phyloP scores from a whole-genome alignment of 2,113 vertebrate species.

The Balaenoptera acutorostrata region DNA sequence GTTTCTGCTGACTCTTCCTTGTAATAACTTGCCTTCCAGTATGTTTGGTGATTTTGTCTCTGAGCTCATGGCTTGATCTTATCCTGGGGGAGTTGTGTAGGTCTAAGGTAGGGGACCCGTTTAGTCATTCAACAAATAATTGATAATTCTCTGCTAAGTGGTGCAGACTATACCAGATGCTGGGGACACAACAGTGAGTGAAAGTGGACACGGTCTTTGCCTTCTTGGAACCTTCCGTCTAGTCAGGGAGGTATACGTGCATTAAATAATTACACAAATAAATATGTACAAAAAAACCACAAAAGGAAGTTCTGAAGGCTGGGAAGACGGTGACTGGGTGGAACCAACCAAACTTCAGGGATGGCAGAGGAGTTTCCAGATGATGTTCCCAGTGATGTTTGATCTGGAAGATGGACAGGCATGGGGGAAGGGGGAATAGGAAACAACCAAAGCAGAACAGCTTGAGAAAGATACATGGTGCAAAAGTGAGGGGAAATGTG shows the following conservation, averaged over 20 bases:
- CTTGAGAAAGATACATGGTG: not conserved
- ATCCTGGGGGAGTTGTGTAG: not conserved
- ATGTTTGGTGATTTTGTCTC: not conserved
- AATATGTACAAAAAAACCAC: not conserved
- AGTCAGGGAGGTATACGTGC: not conserved
- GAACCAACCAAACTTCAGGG: not conserved
- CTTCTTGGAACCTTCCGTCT: not conserved
- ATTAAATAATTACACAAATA: not conserved
- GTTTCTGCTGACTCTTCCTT: not conserved
- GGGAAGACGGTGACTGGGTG: not conserved
- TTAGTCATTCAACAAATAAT: conserved; percentile 3
- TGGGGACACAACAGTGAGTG: not conserved
- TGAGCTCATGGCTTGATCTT: not conserved
- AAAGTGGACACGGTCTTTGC: not conserved
- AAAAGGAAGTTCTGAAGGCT: not conserved
- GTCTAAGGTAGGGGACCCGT: not conserved
- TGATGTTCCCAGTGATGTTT: not conserved
- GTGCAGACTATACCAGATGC: not conserved
- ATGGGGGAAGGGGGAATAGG: not conserved
- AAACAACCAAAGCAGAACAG: not conserved
- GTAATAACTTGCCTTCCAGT: not conserved
- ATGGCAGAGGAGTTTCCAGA: not conserved
- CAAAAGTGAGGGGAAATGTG: not conserved
- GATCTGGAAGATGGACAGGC: not conserved
- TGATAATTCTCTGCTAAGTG: not conserved